A percentile compares a stretch with the other conserved stretches of the same genome.
phyloP scores from a whole-genome alignment of 2,888 invertebrate species.

The Lithosia quadra region DNA sequence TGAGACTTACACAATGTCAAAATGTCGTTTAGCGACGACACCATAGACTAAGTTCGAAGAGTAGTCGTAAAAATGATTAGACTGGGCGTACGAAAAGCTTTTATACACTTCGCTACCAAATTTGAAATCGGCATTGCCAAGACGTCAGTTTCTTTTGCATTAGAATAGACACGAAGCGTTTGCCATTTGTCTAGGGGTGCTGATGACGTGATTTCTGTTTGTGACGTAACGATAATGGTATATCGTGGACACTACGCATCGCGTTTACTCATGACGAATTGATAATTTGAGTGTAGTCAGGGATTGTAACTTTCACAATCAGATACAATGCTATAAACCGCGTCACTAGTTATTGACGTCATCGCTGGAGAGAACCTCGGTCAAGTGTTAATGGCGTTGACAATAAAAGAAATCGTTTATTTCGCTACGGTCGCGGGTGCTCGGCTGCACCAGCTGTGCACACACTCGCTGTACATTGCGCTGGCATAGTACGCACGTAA shows the following conservation, averaged over 20 bases:
- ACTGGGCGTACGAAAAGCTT: too few relatives aligned
- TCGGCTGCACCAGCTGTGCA: conserved; percentile 61
- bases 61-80: too few relatives aligned
- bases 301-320: conserved; percentile 19
- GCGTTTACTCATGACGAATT: conserved; percentile 47
- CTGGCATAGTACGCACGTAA: conserved; percentile 61
- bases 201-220: conserved; percentile 59
- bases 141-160: too few relatives aligned
- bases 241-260: conserved; percentile 40
- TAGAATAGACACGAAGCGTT: too few relatives aligned
- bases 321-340: conserved; percentile 11
- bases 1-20: too few relatives aligned
- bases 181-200: too few relatives aligned
- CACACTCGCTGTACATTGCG: conserved; percentile 49
- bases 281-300: conserved; percentile 34
- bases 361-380: conserved; percentile 28
- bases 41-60: too few relatives aligned
- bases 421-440: conserved; percentile 55
- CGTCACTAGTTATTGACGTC: conserved; percentile 36
- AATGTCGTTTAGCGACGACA: too few relatives aligned
- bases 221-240: conserved; percentile 43
- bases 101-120: too few relatives aligned
- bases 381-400: conserved; percentile 38
- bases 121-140: too few relatives aligned
- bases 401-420: conserved; percentile 50